phyloP scores from a whole-genome alignment of 2,888 invertebrate species.

The Amiota communis region DNA sequence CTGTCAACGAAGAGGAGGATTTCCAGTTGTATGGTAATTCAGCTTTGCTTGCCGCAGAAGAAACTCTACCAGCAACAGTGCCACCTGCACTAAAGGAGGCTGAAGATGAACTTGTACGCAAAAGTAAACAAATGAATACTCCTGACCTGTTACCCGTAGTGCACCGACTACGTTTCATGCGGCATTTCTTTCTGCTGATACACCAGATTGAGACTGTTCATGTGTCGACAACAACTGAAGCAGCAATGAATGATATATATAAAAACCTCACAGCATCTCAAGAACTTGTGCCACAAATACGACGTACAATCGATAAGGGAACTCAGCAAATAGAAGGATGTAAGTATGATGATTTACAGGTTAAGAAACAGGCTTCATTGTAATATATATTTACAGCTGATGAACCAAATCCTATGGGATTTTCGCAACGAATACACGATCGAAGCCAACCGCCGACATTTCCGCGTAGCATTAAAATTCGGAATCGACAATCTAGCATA shows the following conservation, averaged over 20 bases:
- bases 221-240: constrained; percentile 75
- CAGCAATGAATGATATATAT: constrained; percentile 83
- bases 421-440: constrained; percentile 97
- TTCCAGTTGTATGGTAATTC: constrained; percentile 93
- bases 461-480: constrained; percentile 95
- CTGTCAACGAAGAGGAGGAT: constrained; percentile 96
- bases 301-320: constrained; percentile 83
- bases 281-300: constrained; percentile 87
- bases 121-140: constrained; percentile 74
- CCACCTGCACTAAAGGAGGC: constrained; percentile 87
- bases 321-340: constrained; percentile 78
- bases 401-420: constrained; percentile 89
- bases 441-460: constrained; percentile 97
- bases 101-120: constrained; percentile 90
- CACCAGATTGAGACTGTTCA: constrained; percentile 63
- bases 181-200: constrained; percentile 88
- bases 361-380: neutral
- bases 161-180: constrained; percentile 88
- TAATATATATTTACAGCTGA: constrained; percentile 72
- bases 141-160: constrained; percentile 81
- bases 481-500: constrained; percentile 77
- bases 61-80: constrained; percentile 81
- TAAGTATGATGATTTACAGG: constrained; percentile 48
- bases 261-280: constrained; percentile 85
- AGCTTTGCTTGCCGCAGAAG: constrained; percentile 83